Conservation (phyloP, 2,888 invertebrate species). For the Napeogenes inachia region DNA sequence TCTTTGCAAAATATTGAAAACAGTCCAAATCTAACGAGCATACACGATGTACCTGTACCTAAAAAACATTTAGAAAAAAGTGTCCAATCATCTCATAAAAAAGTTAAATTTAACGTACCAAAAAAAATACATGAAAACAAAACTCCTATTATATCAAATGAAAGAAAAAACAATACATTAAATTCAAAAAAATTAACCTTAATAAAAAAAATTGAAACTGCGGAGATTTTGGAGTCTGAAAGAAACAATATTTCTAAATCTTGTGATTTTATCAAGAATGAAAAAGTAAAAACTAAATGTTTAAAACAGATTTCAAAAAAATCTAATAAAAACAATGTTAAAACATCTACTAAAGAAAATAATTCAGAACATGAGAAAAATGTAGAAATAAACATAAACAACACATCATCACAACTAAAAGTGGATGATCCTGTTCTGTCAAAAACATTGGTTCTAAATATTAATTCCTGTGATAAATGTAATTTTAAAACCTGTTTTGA, state of each 20-base stretch:
- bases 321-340: not conserved
- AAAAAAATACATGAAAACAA: not conserved
- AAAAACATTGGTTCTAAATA: not conserved
- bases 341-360: too few species aligned
- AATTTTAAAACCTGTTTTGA: constrained; percentile 8
- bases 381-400: too few species aligned
- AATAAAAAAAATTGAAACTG: too few species aligned
- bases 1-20: not conserved
- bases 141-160: too few species aligned
- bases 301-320: not conserved
- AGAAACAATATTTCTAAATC: too few species aligned
- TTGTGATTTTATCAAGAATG: not conserved
- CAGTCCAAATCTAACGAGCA: not conserved
- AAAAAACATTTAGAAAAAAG: not conserved
- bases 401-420: too few species aligned
- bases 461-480: constrained; percentile 24
- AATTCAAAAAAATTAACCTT: too few species aligned
- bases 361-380: too few species aligned
- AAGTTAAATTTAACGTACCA: constrained; percentile 1
- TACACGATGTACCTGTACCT: not conserved
- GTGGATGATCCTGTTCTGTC: too few species aligned
- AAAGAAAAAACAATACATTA: too few species aligned
- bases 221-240: too few species aligned
- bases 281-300: constrained; percentile 2
- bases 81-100: not conserved